Conservation (phyloP, 2,888 invertebrate species). For the Syrphus vitripennis region DNA sequence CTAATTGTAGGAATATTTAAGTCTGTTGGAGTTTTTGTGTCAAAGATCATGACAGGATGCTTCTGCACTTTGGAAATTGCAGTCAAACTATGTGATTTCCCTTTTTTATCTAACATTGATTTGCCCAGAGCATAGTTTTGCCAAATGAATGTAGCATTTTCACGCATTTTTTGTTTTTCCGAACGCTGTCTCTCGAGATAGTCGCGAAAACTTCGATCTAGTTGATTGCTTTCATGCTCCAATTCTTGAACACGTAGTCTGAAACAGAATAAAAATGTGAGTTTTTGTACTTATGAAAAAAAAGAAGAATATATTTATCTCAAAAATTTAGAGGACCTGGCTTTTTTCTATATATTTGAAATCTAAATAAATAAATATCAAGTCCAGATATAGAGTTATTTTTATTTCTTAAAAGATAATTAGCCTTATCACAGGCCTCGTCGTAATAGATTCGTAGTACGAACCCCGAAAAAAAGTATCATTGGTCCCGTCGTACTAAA, state of each 20-base stretch:
- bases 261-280: background rate
- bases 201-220: conserved; percentile 77
- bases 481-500: no score
- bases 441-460: no score
- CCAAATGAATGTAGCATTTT: conserved; percentile 67
- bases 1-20: conserved; percentile 31
- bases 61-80: background rate
- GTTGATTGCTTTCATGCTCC: conserved; percentile 78
- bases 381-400: no score
- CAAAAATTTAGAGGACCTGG: no score
- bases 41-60: background rate
- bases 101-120: conserved; percentile 59
- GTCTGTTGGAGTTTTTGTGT: background rate
- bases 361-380: no score
- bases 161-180: conserved; percentile 68
- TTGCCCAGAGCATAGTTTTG: conserved; percentile 72
- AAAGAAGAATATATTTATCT: no score
- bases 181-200: conserved; percentile 76
- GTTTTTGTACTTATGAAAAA: background rate
- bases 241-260: conserved; percentile 78
- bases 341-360: no score
- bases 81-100: conserved; percentile 5
- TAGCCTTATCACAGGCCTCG: no score
- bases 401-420: no score
- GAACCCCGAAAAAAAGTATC: no score